Conservation (phyloP, 2,888 invertebrate genomes). For the Sicus ferrugineus region DNA sequence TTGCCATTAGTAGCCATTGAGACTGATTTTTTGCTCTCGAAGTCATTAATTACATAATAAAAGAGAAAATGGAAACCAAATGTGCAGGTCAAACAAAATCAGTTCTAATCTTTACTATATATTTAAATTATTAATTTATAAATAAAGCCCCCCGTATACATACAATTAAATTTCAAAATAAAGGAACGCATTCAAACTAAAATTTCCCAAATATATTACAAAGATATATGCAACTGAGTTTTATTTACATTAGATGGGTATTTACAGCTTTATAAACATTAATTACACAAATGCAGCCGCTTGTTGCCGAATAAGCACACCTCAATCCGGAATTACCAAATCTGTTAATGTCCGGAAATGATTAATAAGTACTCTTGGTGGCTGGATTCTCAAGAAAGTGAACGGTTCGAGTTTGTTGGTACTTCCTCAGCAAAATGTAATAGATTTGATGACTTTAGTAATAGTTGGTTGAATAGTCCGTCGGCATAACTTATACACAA, state of each 20-base stretch:
- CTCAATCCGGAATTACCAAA: too few species aligned
- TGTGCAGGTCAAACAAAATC: constrained; percentile 15
- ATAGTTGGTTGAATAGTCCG: too few species aligned
- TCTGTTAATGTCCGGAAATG: too few species aligned
- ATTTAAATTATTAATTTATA: constrained; percentile 28
- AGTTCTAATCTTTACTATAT: constrained; percentile 17
- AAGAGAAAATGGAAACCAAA: not conserved
- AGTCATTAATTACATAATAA: not conserved
- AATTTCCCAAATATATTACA: constrained; percentile 24
- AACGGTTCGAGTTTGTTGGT: too few species aligned
- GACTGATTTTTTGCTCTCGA: not conserved
- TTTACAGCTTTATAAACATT: not conserved
- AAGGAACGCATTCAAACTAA: constrained; percentile 3
- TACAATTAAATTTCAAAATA: constrained; percentile 15
- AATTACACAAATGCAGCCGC: too few species aligned
- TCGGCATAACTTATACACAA: too few species aligned
- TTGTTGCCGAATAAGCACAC: too few species aligned
- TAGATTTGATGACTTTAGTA: too few species aligned
- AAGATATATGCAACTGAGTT: not conserved
- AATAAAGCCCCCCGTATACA: constrained; percentile 24
- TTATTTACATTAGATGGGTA: not conserved
- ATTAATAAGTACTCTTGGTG: too few species aligned
- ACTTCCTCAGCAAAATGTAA: too few species aligned
- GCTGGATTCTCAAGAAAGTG: too few species aligned
- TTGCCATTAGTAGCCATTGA: constrained; percentile 2